Percentiles rank a stretch among this genome's conserved stretches.
These are phyloP conservation scores for Antrozous pallidus DNA, from an alignment of 2,797 vertebrate genomes.

Conservation along the genomic window DNA sequence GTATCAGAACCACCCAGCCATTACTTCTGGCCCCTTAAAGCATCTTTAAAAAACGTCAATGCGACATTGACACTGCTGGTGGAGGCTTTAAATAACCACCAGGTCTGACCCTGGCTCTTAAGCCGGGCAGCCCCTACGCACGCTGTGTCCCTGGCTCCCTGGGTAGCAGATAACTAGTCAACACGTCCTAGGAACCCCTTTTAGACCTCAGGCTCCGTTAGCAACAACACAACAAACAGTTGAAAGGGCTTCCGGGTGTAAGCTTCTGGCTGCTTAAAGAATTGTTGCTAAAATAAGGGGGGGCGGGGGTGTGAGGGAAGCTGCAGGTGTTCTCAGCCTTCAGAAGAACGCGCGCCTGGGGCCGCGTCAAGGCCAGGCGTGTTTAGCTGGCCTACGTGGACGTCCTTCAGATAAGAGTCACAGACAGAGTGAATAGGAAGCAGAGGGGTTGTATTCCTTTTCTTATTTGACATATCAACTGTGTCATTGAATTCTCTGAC, in stretches of 20 bases:
- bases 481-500: not conserved
- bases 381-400: not conserved
- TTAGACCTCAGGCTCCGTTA: conserved; percentile 81
- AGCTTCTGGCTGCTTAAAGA: conserved; percentile 62
- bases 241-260: conserved; percentile 62
- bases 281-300: conserved; percentile 66
- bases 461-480: not conserved
- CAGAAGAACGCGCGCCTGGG: not conserved
- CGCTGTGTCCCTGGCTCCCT: conserved; percentile 73
- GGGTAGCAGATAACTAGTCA: conserved; percentile 80
- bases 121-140: conserved; percentile 60
- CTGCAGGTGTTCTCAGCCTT: conserved; percentile 64
- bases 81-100: conserved; percentile 83
- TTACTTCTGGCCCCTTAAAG: conserved; percentile 76
- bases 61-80: conserved; percentile 75
- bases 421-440: not conserved
- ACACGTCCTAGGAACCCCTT: conserved; percentile 81
- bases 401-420: not conserved
- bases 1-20: conserved; percentile 80
- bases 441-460: not conserved
- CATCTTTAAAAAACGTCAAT: conserved; percentile 77
- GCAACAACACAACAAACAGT: conserved; percentile 86
- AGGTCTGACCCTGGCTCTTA: not conserved
- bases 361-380: not conserved
- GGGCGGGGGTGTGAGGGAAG: conserved; percentile 12